Percentiles rank a stretch among this genome's conserved stretches.
These are phyloP conservation scores for Catocala nupta DNA, from an alignment of 2,888 invertebrate genomes.

Conservation along the genomic window DNA sequence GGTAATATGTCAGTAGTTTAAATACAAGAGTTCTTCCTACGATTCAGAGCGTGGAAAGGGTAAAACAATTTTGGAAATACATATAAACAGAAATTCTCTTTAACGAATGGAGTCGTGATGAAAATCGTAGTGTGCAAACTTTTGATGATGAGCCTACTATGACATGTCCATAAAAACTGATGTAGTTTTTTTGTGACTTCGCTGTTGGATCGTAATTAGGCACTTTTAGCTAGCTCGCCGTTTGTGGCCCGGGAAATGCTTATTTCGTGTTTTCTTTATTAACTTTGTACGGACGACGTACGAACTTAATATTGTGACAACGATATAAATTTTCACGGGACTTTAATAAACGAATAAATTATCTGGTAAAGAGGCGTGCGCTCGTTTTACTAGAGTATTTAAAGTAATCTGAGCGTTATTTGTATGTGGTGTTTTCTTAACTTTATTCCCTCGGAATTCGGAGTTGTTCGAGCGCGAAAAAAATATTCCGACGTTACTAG, in stretches of 20 bases:
- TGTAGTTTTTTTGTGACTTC: constrained; percentile 27
- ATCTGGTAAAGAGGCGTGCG: constrained; percentile 50
- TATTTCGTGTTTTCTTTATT: constrained; percentile 44
- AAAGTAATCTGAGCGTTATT: constrained; percentile 67
- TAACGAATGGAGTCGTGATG: constrained; percentile 23
- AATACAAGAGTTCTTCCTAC: constrained; percentile 11
- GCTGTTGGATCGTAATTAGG: constrained; percentile 41
- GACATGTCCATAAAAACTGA: constrained; percentile 33
- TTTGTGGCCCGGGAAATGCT: constrained; percentile 22
- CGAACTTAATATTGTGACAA: constrained; percentile 33
- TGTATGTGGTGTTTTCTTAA: constrained; percentile 67
- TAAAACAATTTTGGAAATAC: constrained; percentile 27
- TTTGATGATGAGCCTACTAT: constrained; percentile 43
- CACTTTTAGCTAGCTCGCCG: constrained; percentile 29
- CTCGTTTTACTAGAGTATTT: constrained; percentile 55
- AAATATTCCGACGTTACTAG: constrained; percentile 65
- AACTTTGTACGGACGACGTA: constrained; percentile 25
- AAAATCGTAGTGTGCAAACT: constrained; percentile 33
- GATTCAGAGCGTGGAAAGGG: constrained; percentile 23
- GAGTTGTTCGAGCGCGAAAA: constrained; percentile 66
- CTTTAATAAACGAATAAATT: constrained; percentile 47
- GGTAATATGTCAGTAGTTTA: background rate
- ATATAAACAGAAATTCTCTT: constrained; percentile 28
- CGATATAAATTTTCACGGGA: constrained; percentile 22
- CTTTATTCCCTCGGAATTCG: constrained; percentile 59